Evolutionary conservation across 2,113 vertebrate species (phyloP).

Genomic region (Boleophthalmus pectinirostris): DNA sequence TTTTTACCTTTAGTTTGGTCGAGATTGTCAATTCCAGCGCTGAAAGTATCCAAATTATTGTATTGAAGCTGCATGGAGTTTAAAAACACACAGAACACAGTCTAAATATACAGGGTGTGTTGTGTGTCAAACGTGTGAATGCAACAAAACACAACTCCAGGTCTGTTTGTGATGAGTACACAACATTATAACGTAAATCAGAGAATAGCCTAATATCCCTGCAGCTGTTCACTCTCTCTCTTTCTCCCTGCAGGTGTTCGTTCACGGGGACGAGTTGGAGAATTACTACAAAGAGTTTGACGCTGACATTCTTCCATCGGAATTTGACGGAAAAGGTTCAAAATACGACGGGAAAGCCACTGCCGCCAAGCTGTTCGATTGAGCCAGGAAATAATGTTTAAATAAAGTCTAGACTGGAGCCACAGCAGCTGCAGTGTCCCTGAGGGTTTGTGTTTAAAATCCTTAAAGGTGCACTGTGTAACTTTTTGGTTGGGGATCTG

Average conservation of each 20-base stretch:
- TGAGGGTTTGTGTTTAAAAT: not conserved
- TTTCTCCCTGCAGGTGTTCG: constrained; percentile 80
- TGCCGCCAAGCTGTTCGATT: constrained; percentile 88
- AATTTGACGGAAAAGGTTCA: constrained; percentile 88
- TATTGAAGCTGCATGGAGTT: too few species aligned
- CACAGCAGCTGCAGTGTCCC: not conserved
- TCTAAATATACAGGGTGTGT: too few species aligned
- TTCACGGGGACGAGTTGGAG: constrained; percentile 90
- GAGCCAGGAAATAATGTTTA: not conserved
- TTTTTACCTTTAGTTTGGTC: too few species aligned
- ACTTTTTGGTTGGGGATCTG: too few species aligned
- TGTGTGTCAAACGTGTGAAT: too few species aligned
- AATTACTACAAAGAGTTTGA: constrained; percentile 88
- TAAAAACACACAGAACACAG: too few species aligned
- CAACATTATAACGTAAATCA: too few species aligned
- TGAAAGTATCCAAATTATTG: too few species aligned
- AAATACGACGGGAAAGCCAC: constrained; percentile 81
- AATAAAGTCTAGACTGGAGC: not conserved
- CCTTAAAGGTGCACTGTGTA: not conserved
- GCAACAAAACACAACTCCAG: too few species aligned
- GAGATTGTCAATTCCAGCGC: too few species aligned
- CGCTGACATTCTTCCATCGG: constrained; percentile 83
- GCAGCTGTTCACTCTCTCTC: not conserved
- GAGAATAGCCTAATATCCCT: not conserved
- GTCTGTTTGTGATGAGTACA: too few species aligned